Evolutionary conservation across 2,797 vertebrate genomes (phyloP), one percentile per base, ranked within the genome.

Genomic region (Natrix natrix): DNA sequence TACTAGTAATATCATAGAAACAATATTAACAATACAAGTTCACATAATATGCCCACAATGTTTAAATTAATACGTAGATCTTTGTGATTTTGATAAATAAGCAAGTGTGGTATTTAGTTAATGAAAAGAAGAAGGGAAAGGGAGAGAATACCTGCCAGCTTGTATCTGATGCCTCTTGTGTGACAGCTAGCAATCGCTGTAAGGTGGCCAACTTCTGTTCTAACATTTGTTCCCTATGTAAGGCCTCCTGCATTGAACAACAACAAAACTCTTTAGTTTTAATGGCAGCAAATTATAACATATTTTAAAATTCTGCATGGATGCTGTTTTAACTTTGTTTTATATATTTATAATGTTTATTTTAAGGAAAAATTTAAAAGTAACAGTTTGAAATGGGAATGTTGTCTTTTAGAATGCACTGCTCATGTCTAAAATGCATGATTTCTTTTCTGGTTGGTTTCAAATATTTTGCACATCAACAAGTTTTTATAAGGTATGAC

Each of bases 141-240:
- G 60, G 92, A 89, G 52, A 95, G 12, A 93, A 94, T 98, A 99
- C 99, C 99, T 99, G 99, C 99, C 99, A 99, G 98, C 99, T 99
- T 97, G 98, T 99, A 98, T 99, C 99, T 6, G 99, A 99, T 96
- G 99, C 99, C 97, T 99, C 99, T 97, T 99, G 99, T 22, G 99
- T 99, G 96, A 98, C 98, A 98, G 98, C 98, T 95, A 99, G 97
- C 90, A 99, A 98, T 94, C 99, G 98, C 97, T 99, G 99, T 97
- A 99, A 98, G 8, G 99, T 99, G 96, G 99, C 99, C 95, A 99
- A 95, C 97, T 99, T 99, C 98, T 99, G 99, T 98, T 99, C 99
- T 98, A 99, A 98, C 99, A 99, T 99, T 98, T 99, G 99, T 98
- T 99, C 99, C 98, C 99, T 98, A 97, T 99, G 99, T 98, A 99